Evolutionary conservation across 1,140 invertebrate species (phyloP).

Genomic region (Brachionus sp.): DNA sequence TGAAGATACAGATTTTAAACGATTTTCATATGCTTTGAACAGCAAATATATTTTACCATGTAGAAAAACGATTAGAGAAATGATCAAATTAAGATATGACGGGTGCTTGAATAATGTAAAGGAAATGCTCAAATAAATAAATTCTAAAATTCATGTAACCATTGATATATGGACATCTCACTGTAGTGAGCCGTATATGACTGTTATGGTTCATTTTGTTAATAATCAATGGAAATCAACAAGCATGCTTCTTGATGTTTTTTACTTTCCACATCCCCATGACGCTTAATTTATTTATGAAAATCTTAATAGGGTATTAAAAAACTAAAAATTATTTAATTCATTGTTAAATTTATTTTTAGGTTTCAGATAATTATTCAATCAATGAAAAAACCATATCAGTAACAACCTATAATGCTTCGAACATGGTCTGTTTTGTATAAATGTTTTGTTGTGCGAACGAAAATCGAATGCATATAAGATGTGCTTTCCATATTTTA

Average conservation of each 20-base stretch:
- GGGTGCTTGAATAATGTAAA: slow-evolving; percentile 44
- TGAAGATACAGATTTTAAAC: slow-evolving; percentile 48
- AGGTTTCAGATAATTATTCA: background rate
- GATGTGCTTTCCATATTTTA: background rate
- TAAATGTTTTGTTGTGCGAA: background rate
- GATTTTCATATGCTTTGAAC: slow-evolving; percentile 47
- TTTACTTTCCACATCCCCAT: background rate
- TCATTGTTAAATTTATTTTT: background rate
- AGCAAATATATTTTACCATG: slow-evolving; percentile 48
- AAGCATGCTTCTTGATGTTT: background rate
- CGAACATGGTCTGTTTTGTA: background rate
- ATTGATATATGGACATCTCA: slow-evolving; percentile 47
- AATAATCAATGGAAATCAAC: background rate
- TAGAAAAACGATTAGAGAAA: slow-evolving; percentile 47
- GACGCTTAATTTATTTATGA: background rate
- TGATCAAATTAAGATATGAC: slow-evolving; percentile 48
- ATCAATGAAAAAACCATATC: background rate
- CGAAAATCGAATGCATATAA: background rate
- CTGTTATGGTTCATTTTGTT: background rate
- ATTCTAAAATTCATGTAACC: slow-evolving; percentile 47
- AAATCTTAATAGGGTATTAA: background rate
- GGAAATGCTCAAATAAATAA: slow-evolving; percentile 16
- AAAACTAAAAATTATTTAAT: background rate
- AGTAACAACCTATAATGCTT: background rate
- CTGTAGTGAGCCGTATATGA: background rate